Conservation (phyloP, 2,797 vertebrate species). For the Zalophus californianus region DNA sequence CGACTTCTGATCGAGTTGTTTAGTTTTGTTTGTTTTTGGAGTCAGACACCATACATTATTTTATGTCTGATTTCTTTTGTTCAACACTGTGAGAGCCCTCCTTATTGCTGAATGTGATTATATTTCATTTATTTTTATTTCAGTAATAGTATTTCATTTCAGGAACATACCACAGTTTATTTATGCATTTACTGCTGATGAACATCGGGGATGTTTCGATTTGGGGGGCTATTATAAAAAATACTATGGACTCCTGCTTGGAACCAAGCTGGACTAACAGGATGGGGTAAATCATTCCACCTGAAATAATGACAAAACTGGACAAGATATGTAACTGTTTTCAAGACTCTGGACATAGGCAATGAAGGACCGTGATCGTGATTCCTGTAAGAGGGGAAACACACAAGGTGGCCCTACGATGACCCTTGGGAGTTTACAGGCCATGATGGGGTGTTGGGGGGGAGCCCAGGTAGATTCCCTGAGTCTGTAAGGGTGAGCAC, state of each 20-base stretch:
- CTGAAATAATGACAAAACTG: neutral
- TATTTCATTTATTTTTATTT: slow-evolving; percentile 20
- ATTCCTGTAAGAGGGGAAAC: neutral
- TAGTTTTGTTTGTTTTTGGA: neutral
- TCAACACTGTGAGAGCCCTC: neutral
- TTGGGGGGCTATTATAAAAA: neutral
- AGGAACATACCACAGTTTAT: neutral
- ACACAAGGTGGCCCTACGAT: neutral
- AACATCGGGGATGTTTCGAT: neutral
- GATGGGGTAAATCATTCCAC: neutral
- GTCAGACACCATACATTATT: neutral
- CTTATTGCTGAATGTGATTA: neutral
- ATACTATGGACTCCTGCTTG: neutral
- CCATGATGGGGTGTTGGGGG: neutral
- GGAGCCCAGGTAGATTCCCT: neutral
- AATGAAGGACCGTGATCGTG: neutral
- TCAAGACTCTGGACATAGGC: neutral
- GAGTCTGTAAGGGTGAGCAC: neutral
- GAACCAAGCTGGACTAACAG: neutral
- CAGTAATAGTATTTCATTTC: neutral
- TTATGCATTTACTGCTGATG: neutral
- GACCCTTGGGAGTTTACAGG: neutral
- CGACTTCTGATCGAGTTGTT: neutral
- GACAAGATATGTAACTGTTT: neutral
- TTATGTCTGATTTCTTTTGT: neutral